Evolutionary conservation across 2,888 invertebrate genomes (phyloP), one percentile per base, ranked within the genome.

Genomic region (Ecliptopera silaceata): DNA sequence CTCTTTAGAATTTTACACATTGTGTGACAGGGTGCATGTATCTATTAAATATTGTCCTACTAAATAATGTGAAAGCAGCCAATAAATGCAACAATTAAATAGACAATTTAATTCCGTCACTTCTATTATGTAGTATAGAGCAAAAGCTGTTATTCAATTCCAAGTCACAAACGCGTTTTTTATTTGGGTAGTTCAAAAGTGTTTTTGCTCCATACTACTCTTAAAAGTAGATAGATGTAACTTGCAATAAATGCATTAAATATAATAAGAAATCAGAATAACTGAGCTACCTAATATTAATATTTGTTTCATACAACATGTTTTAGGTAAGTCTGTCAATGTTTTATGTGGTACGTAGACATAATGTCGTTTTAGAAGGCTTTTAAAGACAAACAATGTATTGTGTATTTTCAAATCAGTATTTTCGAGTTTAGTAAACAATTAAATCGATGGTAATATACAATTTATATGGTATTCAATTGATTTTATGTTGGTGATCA

Each of bases 1-100:
- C 43, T 42, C 26, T 49, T 17, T 59, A 63, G 47, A 61, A 41
- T 50, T 61, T 29, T 70, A 82, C 88, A 89, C 88, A 90, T 83
- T 81, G 90, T 90, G 90, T 90, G 90, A 86, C 90, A 87, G 88
- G 87, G 83, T 86, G 88, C 89, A 89, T 90, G 90, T 89, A 89
- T 89, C 87, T 66, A 75, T 70, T 74, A 77, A 81, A 67, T 70
- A 75, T 12, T 22, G 46, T 45, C 49, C 44, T 74, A 71, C 50
- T 68, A 69, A 69, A 68, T 72, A 72, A 39, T 54, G 45, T 51
- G 49, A 45, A 48, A 56, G 52, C 49, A 53, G 60, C 41, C 22
- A 36, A 55, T 59, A 34, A 53, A 56, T 31, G 53, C 57, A 52
- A 46, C 49, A 59, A 59, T 43, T 50, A 56, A 66, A 52, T 61